Percentiles rank a stretch among this genome's conserved stretches.
Evolutionary conservation across 2,113 vertebrate genomes (phyloP).

Genomic region (Takifugu bimaculatus): DNA sequence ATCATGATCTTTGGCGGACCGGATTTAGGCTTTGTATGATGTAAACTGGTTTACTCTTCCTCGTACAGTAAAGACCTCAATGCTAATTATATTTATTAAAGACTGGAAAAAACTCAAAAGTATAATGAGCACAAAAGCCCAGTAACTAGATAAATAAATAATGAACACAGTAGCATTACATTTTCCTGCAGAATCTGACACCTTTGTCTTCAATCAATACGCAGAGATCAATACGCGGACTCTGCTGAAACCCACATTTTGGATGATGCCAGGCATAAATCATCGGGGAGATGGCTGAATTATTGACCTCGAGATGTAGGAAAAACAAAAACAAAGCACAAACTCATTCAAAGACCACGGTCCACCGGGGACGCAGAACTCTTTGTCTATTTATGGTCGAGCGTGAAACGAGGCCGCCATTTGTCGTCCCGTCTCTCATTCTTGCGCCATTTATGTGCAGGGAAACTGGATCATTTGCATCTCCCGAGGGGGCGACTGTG

Average conservation of each 20-base stretch:
- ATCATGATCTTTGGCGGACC: too few species aligned
- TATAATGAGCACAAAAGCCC: too few species aligned
- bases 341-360: not conserved
- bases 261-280: slow-evolving; percentile 60
- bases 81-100: too few species aligned
- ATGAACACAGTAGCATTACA: slow-evolving; percentile 7
- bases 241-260: slow-evolving; percentile 33
- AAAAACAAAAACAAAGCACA: slow-evolving; percentile 49
- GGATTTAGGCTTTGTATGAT: too few species aligned
- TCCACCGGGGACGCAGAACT: slow-evolving; percentile 1
- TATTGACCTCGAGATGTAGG: slow-evolving; percentile 47
- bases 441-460: slow-evolving; percentile 25
- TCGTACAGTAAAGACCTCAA: too few species aligned
- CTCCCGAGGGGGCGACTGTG: slow-evolving; percentile 36
- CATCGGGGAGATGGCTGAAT: slow-evolving; percentile 55
- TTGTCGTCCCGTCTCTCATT: slow-evolving; percentile 28
- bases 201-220: slow-evolving; percentile 56
- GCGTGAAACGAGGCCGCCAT: slow-evolving; percentile 27
- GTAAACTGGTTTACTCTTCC: too few species aligned
- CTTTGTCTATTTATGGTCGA: not conserved
- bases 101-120: too few species aligned
- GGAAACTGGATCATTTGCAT: slow-evolving; percentile 52
- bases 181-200: slow-evolving; percentile 54
- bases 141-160: not conserved
- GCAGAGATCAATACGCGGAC: slow-evolving; percentile 52